These are phyloP conservation scores for Cancer borealis DNA, from an alignment of 2,888 invertebrate genomes.

Conservation along the genomic window DNA sequence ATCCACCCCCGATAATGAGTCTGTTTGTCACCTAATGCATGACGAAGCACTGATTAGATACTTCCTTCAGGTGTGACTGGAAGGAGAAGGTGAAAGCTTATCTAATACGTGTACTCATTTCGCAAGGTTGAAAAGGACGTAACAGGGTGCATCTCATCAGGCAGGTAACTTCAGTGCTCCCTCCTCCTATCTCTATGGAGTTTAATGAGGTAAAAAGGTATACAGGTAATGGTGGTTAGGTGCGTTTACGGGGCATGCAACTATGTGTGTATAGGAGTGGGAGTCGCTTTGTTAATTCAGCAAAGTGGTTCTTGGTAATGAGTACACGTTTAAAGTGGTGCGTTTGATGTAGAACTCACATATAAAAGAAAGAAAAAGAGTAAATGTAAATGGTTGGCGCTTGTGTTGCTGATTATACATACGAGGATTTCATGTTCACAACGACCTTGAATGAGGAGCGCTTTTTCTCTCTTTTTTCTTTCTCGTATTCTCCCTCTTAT, in stretches of 20 bases:
- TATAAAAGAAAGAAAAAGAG: background rate
- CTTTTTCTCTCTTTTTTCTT: background rate
- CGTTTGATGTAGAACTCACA: background rate
- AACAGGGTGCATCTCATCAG: background rate
- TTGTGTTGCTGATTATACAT: background rate
- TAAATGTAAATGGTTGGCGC: background rate
- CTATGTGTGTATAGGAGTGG: background rate
- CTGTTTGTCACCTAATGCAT: background rate
- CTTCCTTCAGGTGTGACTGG: background rate
- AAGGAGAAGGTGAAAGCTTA: background rate
- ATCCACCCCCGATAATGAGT: constrained; percentile 1
- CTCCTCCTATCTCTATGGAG: background rate
- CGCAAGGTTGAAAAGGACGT: background rate
- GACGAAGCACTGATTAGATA: background rate
- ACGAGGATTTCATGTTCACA: background rate
- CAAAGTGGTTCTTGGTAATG: background rate
- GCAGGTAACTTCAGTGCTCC: background rate
- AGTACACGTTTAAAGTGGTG: background rate
- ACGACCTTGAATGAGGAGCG: background rate
- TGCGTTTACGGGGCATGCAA: background rate
- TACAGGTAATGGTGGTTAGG: background rate
- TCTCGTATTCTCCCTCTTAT: background rate
- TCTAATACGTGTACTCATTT: background rate
- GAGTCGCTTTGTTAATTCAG: background rate
- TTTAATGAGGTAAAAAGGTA: background rate